Conservation (phyloP, 1,140 invertebrate genomes). For the Bilobella aurantiaca region DNA sequence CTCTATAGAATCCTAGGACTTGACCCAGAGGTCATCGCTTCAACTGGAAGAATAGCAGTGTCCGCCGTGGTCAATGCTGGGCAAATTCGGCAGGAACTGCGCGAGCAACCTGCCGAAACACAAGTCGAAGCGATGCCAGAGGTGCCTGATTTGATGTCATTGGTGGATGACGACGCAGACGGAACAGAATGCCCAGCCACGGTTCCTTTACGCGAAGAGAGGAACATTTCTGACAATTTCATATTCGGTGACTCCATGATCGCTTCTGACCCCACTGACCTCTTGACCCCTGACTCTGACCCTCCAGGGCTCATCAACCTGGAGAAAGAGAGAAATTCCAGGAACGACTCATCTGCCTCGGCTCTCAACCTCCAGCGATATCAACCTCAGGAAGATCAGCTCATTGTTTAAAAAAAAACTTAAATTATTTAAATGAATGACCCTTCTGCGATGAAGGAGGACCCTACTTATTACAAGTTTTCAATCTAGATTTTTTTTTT, state of each 20-base stretch:
- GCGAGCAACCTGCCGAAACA: neutral
- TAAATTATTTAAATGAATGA: neutral
- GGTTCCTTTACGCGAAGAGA: too few species aligned
- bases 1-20: conserved; percentile 31
- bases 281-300: neutral
- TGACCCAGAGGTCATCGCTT: conserved; percentile 12
- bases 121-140: neutral
- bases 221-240: neutral
- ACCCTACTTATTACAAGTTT: too few species aligned
- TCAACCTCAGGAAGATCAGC: neutral
- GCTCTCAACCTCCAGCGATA: conserved; percentile 10
- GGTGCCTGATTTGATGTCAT: too few species aligned
- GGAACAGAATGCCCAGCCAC: too few species aligned
- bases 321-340: neutral
- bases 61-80: neutral
- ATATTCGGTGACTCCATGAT: neutral
- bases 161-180: too few species aligned
- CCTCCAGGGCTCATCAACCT: neutral
- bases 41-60: neutral
- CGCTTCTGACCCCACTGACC: neutral
- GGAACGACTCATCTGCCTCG: conserved; percentile 7
- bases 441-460: too few species aligned
- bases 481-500: too few species aligned
- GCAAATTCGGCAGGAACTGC: neutral
- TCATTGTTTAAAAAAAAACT: conserved; percentile 5